Evolutionary conservation across 2,888 invertebrate species (phyloP).

Genomic region (Ophion costatus): DNA sequence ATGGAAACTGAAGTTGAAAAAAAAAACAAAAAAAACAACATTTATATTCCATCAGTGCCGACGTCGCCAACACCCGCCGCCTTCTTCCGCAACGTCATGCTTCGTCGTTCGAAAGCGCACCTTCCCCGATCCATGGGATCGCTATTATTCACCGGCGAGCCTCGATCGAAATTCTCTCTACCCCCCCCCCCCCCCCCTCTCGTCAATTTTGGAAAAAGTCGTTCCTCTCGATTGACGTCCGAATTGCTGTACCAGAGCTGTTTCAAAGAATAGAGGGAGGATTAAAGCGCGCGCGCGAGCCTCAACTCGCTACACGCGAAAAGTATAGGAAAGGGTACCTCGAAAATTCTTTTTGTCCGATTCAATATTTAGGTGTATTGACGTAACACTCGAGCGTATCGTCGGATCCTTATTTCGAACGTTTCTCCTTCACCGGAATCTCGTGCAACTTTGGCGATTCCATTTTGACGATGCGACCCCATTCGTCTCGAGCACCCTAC

Average conservation of each 20-base stretch:
- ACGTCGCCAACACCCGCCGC: no score
- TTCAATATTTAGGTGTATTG: conserved; percentile 85
- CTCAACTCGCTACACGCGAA: no score
- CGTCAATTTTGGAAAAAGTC: conserved; percentile 73
- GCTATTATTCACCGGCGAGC: neutral
- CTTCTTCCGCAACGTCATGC: no score
- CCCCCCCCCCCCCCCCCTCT: neutral
- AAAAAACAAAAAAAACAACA: neutral
- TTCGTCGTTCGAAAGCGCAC: no score
- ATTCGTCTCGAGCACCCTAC: conserved; percentile 86
- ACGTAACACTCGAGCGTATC: conserved; percentile 84
- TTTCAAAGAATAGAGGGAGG: conserved; percentile 68
- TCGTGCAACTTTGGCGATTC: conserved; percentile 86
- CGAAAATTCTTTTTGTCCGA: conserved; percentile 81
- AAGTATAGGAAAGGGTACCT: conserved; percentile 76
- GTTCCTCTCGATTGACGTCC: conserved; percentile 76
- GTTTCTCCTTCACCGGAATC: no score
- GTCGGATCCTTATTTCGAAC: conserved; percentile 84
- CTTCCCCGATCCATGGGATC: no score
- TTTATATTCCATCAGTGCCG: no score
- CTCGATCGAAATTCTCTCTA: neutral
- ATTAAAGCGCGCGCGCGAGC: no score
- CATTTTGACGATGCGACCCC: conserved; percentile 86
- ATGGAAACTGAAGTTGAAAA: neutral
- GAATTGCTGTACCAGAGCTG: conserved; percentile 79